Percentiles rank a stretch among this genome's conserved stretches.
These are phyloP conservation scores for Xenopus borealis DNA, from an alignment of 2,113 vertebrate species.

Conservation along the genomic window DNA sequence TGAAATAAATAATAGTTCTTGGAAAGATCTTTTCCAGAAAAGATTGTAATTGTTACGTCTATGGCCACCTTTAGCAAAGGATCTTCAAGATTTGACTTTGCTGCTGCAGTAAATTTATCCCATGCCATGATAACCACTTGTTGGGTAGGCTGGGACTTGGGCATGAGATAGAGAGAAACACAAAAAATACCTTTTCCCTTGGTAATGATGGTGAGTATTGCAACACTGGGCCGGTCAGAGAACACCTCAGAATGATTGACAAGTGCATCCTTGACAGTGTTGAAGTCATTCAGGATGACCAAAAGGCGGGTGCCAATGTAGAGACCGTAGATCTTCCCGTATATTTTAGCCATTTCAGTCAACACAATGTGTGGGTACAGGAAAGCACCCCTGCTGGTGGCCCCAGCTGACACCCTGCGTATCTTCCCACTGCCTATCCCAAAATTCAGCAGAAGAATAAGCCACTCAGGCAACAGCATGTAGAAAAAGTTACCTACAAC, in stretches of 20 bases:
- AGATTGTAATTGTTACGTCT: too few relatives aligned
- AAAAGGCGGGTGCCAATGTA: conserved; percentile 77
- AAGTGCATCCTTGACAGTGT: conserved; percentile 79
- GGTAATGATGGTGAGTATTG: conserved; percentile 76
- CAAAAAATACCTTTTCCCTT: conserved; percentile 79
- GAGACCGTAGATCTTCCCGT: conserved; percentile 79
- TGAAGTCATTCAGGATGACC: conserved; percentile 82
- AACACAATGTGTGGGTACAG: conserved; percentile 60
- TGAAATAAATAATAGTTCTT: too few relatives aligned
- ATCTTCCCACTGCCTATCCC: conserved; percentile 22
- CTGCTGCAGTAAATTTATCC: too few relatives aligned
- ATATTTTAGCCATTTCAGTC: conserved; percentile 58
- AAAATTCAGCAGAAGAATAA: conserved; percentile 48
- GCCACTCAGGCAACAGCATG: conserved; percentile 66
- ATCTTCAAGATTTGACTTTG: too few relatives aligned
- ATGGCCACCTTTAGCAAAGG: too few relatives aligned
- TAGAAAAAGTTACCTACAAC: conserved; percentile 79
- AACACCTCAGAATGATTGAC: conserved; percentile 82
- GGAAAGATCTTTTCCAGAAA: too few relatives aligned
- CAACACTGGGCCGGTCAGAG: conserved; percentile 87
- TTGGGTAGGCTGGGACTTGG: too few relatives aligned
- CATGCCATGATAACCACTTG: too few relatives aligned
- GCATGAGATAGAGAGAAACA: background rate
- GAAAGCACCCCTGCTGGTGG: background rate
- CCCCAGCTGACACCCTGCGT: conserved; percentile 9